phyloP scores from a whole-genome alignment of 2,797 vertebrate genomes.

The Fringilla coelebs region DNA sequence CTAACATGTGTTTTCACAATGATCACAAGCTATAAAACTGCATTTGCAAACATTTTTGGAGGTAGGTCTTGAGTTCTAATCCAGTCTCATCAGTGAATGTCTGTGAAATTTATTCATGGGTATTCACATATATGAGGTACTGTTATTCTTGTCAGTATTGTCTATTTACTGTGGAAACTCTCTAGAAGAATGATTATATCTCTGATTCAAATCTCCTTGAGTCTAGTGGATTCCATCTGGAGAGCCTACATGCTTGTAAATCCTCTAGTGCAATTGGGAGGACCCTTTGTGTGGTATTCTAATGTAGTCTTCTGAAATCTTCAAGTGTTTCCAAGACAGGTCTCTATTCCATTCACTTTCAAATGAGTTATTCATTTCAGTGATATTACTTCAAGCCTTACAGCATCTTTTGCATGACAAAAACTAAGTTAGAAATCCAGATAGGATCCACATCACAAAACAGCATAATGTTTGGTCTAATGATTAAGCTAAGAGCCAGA shows the following conservation, averaged over 20 bases:
- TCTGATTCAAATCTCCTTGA: neutral
- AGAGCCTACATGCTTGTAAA: neutral
- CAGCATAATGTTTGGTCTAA: slow-evolving; percentile 22
- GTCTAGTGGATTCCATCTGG: slow-evolving; percentile 4
- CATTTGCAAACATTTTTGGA: neutral
- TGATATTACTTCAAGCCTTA: slow-evolving; percentile 17
- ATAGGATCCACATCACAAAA: neutral
- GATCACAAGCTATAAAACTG: neutral
- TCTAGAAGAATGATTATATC: neutral
- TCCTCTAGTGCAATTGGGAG: neutral
- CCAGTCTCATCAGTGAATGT: neutral
- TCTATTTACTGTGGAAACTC: neutral
- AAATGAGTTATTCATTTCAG: slow-evolving; percentile 51
- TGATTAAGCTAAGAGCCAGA: slow-evolving; percentile 12
- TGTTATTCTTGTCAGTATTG: neutral
- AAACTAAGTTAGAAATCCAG: neutral
- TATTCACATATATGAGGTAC: neutral
- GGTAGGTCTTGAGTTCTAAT: neutral
- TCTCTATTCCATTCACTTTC: slow-evolving; percentile 31
- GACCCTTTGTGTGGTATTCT: neutral
- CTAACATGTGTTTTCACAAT: neutral
- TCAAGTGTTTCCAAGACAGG: neutral
- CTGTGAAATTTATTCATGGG: neutral
- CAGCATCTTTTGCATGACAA: slow-evolving; percentile 36
- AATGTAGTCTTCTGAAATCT: slow-evolving; percentile 28